Percentiles rank a stretch among this genome's conserved stretches.
Conservation (phyloP, 1,140 invertebrate species). For the Caenorhabditis latens region DNA sequence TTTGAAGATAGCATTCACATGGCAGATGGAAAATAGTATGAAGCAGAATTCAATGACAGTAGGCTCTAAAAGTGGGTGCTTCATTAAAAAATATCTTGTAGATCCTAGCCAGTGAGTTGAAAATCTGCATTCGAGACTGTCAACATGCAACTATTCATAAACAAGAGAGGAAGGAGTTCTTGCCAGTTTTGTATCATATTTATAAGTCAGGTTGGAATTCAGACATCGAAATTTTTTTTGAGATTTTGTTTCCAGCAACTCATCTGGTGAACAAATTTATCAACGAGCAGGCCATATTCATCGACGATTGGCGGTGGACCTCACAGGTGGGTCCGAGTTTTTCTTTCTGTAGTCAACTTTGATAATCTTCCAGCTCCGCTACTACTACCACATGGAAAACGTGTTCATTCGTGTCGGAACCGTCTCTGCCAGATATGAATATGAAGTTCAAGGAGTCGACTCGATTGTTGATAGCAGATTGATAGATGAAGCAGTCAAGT, state of each 20-base stretch:
- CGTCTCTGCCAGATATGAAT: constrained; percentile 31
- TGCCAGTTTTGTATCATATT: constrained; percentile 20
- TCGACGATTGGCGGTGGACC: constrained; percentile 36
- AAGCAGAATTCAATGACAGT: constrained; percentile 37
- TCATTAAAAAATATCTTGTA: neutral
- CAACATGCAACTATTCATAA: constrained; percentile 17
- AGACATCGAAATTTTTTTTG: neutral
- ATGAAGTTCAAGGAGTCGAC: constrained; percentile 45
- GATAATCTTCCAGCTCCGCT: constrained; percentile 36
- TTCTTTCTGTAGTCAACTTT: no score
- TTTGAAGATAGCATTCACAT: constrained; percentile 32
- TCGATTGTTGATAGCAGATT: neutral
- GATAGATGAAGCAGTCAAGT: constrained; percentile 31
- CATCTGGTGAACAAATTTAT: constrained; percentile 37
- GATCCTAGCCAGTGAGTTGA: constrained; percentile 15
- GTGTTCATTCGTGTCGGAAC: constrained; percentile 47
- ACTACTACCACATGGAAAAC: constrained; percentile 49
- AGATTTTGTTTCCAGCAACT: neutral
- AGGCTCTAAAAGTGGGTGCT: neutral
- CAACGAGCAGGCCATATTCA: constrained; percentile 31
- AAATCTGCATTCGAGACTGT: constrained; percentile 32
- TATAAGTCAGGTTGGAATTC: constrained; percentile 8
- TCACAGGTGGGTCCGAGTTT: no score
- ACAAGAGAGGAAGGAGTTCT: neutral
- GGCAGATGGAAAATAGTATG: constrained; percentile 42